Evolutionary conservation across 2,113 vertebrate species (phyloP), one percentile per base, ranked within the genome.

Genomic region (Pagrus major): DNA sequence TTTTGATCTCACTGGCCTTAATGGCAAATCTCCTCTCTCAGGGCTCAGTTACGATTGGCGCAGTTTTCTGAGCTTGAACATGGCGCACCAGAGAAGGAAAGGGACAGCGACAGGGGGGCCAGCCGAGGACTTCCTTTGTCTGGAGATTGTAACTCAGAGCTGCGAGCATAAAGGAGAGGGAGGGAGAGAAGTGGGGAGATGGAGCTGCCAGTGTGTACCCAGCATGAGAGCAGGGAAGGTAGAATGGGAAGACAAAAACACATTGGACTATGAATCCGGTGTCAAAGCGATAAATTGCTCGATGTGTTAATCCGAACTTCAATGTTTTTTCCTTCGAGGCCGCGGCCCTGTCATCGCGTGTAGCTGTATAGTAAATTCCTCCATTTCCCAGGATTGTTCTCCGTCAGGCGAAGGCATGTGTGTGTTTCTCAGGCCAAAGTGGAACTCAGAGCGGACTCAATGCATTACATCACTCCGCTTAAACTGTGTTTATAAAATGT

Each of bases 321-420:
- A 52, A 41, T 68, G 39, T 63, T 68, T 69, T 73, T 59, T 41
- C 63, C 44, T 63, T 29, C n/a, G 15, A 46, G 60, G 35, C 54
- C 23, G 25, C 4, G 66, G 20, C 12, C 71, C 58, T 80, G 80
- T 79, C 72, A 55, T 81, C 52, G 61, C n/a, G 20, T 81, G 86
- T n/a, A 88, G 82, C 78, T 60, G 5, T 44, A 9, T 41, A 59
- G 39, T 78, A 72, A 90, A 88, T 80, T 78, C 74, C 76, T 68
- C 25, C 25, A 47, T 85, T 93, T 92, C 90, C 89, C 85, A 83
- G 78, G 90, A 91, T 91, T 92, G 91, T 92, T 92, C 71, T 83
- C 18, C 2, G 41, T 46, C 59, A 23, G 61, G 33, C 59, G 77
- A 68, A 79, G 33, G 71, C 51, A 46, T 64, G 33, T 21, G 56